Conservation (phyloP, 2,888 invertebrate genomes). For the Fissipunctia ypsillon region DNA sequence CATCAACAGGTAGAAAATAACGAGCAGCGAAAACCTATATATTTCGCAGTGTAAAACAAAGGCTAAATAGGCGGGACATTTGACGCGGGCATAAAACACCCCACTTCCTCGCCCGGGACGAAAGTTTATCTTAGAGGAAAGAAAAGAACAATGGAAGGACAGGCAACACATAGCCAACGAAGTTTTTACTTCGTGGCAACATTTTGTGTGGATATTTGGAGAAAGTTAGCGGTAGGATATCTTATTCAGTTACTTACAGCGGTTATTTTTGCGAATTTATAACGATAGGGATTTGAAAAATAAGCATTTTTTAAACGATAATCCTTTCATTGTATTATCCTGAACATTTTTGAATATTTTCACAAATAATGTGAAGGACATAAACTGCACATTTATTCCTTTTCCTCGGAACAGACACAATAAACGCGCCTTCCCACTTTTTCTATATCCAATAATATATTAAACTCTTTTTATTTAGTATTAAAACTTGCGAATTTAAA, state of each 20-base stretch:
- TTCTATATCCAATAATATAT: slow-evolving; percentile 40
- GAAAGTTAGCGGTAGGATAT: slow-evolving; percentile 33
- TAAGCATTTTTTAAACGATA: neutral
- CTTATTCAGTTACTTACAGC: slow-evolving; percentile 33
- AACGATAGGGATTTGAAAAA: neutral
- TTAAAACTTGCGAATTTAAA: slow-evolving; percentile 55
- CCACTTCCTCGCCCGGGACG: slow-evolving; percentile 64
- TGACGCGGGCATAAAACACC: slow-evolving; percentile 78
- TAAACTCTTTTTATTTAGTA: slow-evolving; percentile 42
- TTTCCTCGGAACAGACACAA: neutral
- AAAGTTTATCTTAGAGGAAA: slow-evolving; percentile 72
- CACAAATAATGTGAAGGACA: neutral
- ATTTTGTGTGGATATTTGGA: slow-evolving; percentile 51
- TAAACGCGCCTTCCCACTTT: slow-evolving; percentile 15
- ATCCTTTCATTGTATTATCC: neutral
- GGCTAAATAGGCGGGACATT: slow-evolving; percentile 71
- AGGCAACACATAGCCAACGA: slow-evolving; percentile 64
- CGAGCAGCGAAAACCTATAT: slow-evolving; percentile 28
- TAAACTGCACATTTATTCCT: slow-evolving; percentile 1
- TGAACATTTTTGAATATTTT: neutral
- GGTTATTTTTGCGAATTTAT: neutral
- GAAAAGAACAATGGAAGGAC: slow-evolving; percentile 68
- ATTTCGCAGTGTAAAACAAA: slow-evolving; percentile 65
- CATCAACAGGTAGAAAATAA: slow-evolving; percentile 63
- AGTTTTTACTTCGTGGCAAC: slow-evolving; percentile 64